Percentiles rank a stretch among this genome's conserved stretches.
phyloP scores from a whole-genome alignment of 1,140 invertebrate species.

The Pseudobourletiella spinata region DNA sequence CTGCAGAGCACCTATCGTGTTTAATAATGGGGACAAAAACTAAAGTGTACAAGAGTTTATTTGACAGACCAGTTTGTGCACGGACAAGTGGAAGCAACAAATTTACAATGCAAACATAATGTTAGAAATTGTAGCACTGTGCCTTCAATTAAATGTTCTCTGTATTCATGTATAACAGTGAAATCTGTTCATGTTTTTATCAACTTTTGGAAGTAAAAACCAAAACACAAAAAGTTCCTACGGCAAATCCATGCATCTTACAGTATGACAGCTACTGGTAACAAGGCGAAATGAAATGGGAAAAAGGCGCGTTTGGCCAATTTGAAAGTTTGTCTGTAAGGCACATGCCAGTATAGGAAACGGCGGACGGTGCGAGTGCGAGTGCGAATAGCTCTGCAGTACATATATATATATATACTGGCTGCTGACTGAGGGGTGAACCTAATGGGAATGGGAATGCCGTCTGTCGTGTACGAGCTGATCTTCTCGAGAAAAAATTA shows the following conservation, averaged over 20 bases:
- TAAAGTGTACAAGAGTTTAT: slow-evolving; percentile 59
- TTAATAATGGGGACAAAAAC: slow-evolving; percentile 59
- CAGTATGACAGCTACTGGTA: neutral
- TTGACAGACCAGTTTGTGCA: slow-evolving; percentile 49
- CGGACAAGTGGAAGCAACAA: neutral
- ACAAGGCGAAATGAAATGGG: neutral
- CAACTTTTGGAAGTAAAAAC: neutral
- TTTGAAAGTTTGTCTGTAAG: neutral
- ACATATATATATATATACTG: neutral
- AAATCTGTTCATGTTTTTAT: neutral
- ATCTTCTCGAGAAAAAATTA: too few relatives aligned
- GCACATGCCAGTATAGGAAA: neutral
- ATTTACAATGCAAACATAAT: neutral
- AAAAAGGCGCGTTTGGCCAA: neutral
- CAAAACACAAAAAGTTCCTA: neutral
- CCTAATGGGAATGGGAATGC: neutral
- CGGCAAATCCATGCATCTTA: neutral
- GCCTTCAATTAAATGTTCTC: neutral
- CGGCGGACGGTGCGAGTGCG: too few relatives aligned
- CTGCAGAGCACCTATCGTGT: slow-evolving; percentile 45
- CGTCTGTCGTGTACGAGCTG: too few relatives aligned
- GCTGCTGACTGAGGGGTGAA: neutral
- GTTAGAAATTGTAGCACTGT: neutral
- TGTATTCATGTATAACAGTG: neutral
- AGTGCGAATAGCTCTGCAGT: too few relatives aligned